Base-by-base conservation (phyloP, 2,113 vertebrate species). In the Peromyscus leucopus region DNA sequence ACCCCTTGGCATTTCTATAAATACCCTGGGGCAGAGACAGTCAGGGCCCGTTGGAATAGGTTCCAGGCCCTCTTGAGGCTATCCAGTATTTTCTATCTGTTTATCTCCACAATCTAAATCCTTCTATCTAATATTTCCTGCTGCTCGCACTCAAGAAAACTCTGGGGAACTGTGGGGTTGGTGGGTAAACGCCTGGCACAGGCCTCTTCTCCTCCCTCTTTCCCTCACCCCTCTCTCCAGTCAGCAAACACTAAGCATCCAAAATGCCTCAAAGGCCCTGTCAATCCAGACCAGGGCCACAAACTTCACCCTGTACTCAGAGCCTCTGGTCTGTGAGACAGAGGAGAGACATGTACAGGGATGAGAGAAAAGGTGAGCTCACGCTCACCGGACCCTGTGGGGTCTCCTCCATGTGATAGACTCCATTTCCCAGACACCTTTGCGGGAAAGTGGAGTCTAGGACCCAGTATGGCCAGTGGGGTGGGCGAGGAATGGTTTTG, bases 311-410 rank as follows among this genome's bases (percentile, higher is more conserved):
- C 36, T 42, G 59, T 16, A 3, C 11, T 9, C 3, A 4, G 13
- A 59, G 33, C 13, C 17, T 63, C 28, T 9, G 1, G 0, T 72
- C n/a, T 21, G 13, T 4, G 24, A 76, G 19, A 3, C 0, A 0
- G 1, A 0, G 31, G 55, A 80, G 57, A 22, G 21, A n/a, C 2
- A 6, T 46, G 0, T 0, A 13, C 0, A 31, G 42, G 42, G 5
- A 1, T 1, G 48, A 88, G 57, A 16, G 46, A 42, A 74, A 82
- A 67, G 33, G 12, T 1, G 3, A 67, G 46, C 0, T 11, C 3
- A 5, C 6, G 11, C 11, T 17, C 79, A 24, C 75, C 26, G 6
- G 0, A 3, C 2, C 26, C 12, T 0, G 0, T 0, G 0, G 16
- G 4, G 39, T n/a, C 0, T 48, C 31, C 46, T 79, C 57, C 63